Percentiles rank a stretch among this genome's conserved stretches.
These are phyloP conservation scores for Eurypyga helias DNA, from an alignment of 2,113 vertebrate genomes.

Conservation along the genomic window DNA sequence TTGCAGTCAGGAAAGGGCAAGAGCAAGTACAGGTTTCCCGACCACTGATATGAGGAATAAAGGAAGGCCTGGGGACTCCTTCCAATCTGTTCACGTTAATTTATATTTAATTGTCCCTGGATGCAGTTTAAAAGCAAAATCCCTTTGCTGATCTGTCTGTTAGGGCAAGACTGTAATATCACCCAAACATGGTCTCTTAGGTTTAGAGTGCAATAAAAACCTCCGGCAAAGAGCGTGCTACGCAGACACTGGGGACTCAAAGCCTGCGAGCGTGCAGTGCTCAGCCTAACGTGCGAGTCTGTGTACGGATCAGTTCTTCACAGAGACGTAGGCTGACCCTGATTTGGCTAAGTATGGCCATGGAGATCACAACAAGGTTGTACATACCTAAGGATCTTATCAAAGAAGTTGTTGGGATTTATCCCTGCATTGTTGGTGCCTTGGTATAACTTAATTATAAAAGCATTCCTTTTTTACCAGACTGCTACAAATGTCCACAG, in stretches of 20 bases:
- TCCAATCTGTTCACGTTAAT: background rate
- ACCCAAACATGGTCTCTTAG: background rate
- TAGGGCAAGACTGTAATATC: background rate
- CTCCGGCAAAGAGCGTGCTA: background rate
- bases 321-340: background rate
- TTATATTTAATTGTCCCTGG: background rate
- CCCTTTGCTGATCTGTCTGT: background rate
- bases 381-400: background rate
- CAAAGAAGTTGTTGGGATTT: background rate
- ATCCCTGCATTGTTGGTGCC: background rate
- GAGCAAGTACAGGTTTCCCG: background rate
- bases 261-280: background rate
- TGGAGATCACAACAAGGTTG: background rate
- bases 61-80: background rate
- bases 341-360: background rate
- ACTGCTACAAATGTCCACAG: background rate
- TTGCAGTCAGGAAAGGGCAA: background rate
- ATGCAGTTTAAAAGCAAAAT: background rate
- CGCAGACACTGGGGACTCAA: background rate
- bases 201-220: background rate
- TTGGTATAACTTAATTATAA: background rate
- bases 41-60: background rate
- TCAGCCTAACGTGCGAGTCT: accelerated
- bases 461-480: background rate
- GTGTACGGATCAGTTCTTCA: background rate